Conservation (phyloP, 2,888 invertebrate genomes). For the Parnassius apollo region DNA sequence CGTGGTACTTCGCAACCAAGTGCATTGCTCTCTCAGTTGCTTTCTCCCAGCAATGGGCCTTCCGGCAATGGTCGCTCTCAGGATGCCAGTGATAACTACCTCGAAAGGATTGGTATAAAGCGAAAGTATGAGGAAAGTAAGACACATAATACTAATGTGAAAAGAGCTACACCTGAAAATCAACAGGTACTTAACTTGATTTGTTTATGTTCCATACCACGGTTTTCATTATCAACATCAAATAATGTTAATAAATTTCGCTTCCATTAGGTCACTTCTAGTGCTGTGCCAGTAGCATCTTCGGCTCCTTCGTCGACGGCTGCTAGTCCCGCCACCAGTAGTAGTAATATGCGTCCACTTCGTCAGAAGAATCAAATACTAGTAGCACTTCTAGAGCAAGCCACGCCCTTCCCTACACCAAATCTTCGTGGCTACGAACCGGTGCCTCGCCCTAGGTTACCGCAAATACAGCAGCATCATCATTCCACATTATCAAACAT, state of each 20-base stretch:
- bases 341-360: slow-evolving; percentile 81
- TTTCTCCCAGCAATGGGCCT: slow-evolving; percentile 64
- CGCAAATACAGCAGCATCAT: slow-evolving; percentile 48
- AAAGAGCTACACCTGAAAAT: slow-evolving; percentile 75
- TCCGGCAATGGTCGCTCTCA: slow-evolving; percentile 59
- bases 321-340: slow-evolving; percentile 54
- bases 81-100: slow-evolving; percentile 57
- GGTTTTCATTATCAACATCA: too few relatives aligned
- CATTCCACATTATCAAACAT: slow-evolving; percentile 41
- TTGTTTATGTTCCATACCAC: background rate
- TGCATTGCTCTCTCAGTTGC: slow-evolving; percentile 78
- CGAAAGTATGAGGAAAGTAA: slow-evolving; percentile 79
- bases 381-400: slow-evolving; percentile 88
- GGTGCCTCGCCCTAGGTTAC: slow-evolving; percentile 43
- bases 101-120: slow-evolving; percentile 63
- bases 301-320: slow-evolving; percentile 66
- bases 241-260: background rate
- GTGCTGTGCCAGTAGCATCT: slow-evolving; percentile 69
- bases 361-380: slow-evolving; percentile 93
- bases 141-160: slow-evolving; percentile 80
- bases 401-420: slow-evolving; percentile 85
- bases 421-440: slow-evolving; percentile 70
- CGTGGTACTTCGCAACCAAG: slow-evolving; percentile 66
- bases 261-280: slow-evolving; percentile 77
- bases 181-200: slow-evolving; percentile 59